Evolutionary conservation across 2,888 invertebrate genomes (phyloP), one percentile per base, ranked within the genome.

Genomic region (Mythimna impura): DNA sequence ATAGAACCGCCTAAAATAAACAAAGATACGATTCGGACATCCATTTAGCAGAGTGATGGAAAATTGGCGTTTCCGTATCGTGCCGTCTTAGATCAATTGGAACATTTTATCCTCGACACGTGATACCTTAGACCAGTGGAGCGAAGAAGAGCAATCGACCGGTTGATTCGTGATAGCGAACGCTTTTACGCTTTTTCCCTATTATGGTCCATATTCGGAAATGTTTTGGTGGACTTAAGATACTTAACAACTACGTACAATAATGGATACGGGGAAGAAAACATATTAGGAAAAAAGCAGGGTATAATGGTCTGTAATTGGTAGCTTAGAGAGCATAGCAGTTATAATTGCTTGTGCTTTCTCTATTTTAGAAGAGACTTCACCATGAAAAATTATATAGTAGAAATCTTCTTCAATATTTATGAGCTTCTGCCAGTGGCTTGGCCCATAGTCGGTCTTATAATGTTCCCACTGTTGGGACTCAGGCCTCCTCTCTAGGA

Each of bases 1-100:
- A 52, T 17, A 60, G 36, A 36, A 60, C n/a, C 6, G 1, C 17
- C 40, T 2, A 72, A 57, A 72, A 50, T 34, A 84, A 81, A 73
- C 74, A 84, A 47, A 67, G 73, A 54, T 73, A 66, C 14, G 69
- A 75, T 73, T 85, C 76, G 80, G 85, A 76, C 72, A 61, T 72
- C 85, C 73, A 74, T 85, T 71, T 69, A 63, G 30, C 54, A 17
- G 71, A 76, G 55, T 84, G 85, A 84, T 82, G 70, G 87, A 83
- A 73, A 81, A 84, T 85, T 85, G 85, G 63, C 71, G 57, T 73
- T 75, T 81, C 73, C 76, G 74, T 72, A 73, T 76, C 66, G 55
- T 63, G 75, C 67, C 40, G 70, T 58, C 74, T 43, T 60, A 84
- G 57, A 75, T 71, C 61, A 71, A 65, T 75, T 62, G 61, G 67